These are phyloP conservation scores for Proteles cristata DNA, from an alignment of 2,113 vertebrate species.

Conservation along the genomic window DNA sequence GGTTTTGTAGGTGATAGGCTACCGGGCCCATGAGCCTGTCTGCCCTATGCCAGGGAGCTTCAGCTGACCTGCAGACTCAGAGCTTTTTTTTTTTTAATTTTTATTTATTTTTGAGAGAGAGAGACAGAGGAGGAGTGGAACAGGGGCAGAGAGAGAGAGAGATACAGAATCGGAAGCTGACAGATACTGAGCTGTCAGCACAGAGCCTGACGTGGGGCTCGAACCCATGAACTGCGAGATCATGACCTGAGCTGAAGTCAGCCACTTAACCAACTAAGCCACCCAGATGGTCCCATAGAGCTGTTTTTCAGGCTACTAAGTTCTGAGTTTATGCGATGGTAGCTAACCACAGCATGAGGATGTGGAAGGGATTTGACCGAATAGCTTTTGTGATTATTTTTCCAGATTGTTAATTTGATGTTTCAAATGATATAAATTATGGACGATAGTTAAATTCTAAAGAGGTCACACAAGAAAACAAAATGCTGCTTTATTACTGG, in stretches of 20 bases:
- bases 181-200: too few relatives aligned
- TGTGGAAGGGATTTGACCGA: neutral
- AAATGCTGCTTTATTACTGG: neutral
- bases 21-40: too few relatives aligned
- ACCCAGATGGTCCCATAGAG: too few relatives aligned
- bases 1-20: neutral
- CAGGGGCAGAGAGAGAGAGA: too few relatives aligned
- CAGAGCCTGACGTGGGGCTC: too few relatives aligned
- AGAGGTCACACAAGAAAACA: neutral
- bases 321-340: neutral
- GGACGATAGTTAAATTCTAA: neutral
- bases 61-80: neutral
- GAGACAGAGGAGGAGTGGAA: too few relatives aligned
- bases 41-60: neutral
- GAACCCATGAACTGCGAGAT: too few relatives aligned
- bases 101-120: too few relatives aligned
- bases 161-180: too few relatives aligned
- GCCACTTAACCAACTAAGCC: too few relatives aligned
- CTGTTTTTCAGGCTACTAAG: neutral
- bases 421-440: neutral
- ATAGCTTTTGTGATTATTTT: neutral
- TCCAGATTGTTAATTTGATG: neutral
- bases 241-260: too few relatives aligned
- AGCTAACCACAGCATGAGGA: neutral
- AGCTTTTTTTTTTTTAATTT: neutral